Conservation (phyloP, 2,113 vertebrate genomes). For the Erythrocebus patas region DNA sequence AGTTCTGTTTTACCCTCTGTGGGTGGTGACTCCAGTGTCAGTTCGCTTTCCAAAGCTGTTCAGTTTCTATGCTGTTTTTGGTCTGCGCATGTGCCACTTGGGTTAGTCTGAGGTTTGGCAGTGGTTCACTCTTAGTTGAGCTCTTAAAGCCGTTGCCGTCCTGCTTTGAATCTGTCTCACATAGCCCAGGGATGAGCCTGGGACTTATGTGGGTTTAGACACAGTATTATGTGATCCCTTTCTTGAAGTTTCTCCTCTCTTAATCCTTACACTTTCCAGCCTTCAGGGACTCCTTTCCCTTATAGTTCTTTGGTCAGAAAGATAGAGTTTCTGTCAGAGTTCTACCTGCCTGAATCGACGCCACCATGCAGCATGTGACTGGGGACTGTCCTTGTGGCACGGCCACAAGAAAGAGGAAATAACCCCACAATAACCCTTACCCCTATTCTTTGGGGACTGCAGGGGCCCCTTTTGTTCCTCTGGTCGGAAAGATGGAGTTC, state of each 20-base stretch:
- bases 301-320: background rate
- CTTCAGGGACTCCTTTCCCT: background rate
- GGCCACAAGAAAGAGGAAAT: background rate
- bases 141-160: background rate
- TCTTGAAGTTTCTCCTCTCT: background rate
- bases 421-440: background rate
- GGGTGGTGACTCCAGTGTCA: background rate
- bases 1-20: background rate
- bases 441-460: background rate
- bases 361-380: background rate
- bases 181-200: background rate
- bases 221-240: too few relatives aligned
- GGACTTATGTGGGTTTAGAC: too few relatives aligned
- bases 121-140: background rate
- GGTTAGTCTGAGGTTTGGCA: background rate
- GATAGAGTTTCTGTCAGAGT: background rate
- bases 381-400: background rate
- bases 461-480: background rate
- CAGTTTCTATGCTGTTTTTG: background rate
- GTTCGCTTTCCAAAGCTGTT: background rate
- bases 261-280: background rate
- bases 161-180: background rate
- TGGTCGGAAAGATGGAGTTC: background rate
- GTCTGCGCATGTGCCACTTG: accelerated
- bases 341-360: background rate